Percentiles rank a stretch among this genome's conserved stretches.
Evolutionary conservation across 2,888 invertebrate genomes (phyloP).

Genomic region (Lochmaea capreae): DNA sequence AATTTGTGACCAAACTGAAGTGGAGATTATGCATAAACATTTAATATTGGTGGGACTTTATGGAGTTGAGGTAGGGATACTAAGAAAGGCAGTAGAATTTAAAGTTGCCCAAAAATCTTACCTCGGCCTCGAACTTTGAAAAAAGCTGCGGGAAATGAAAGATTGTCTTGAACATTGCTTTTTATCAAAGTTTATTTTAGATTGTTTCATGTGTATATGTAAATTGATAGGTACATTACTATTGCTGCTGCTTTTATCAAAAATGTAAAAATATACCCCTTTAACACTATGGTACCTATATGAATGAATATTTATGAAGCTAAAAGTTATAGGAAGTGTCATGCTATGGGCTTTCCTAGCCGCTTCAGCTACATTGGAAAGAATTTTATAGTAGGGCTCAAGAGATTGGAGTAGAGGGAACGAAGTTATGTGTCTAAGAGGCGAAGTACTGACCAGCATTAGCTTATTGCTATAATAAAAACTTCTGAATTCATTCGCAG

Average conservation of each 20-base stretch:
- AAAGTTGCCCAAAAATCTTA: constrained; percentile 16
- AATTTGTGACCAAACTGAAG: neutral
- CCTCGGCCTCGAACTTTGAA: constrained; percentile 10
- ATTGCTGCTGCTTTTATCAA: neutral
- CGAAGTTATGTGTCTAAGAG: too few species aligned
- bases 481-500: too few species aligned
- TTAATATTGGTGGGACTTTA: neutral
- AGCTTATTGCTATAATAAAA: too few species aligned
- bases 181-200: neutral
- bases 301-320: too few species aligned
- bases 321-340: too few species aligned
- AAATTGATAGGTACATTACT: neutral
- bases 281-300: too few species aligned
- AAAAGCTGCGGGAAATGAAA: constrained; percentile 13
- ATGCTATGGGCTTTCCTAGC: too few species aligned
- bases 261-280: too few species aligned
- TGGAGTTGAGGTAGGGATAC: neutral
- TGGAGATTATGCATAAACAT: neutral
- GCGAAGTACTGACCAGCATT: too few species aligned
- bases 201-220: neutral
- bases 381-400: too few species aligned
- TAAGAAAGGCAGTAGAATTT: neutral
- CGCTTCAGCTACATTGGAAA: too few species aligned
- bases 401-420: too few species aligned
- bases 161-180: neutral